Conservation (phyloP, 2,113 vertebrate species). For the Strigops habroptila region DNA sequence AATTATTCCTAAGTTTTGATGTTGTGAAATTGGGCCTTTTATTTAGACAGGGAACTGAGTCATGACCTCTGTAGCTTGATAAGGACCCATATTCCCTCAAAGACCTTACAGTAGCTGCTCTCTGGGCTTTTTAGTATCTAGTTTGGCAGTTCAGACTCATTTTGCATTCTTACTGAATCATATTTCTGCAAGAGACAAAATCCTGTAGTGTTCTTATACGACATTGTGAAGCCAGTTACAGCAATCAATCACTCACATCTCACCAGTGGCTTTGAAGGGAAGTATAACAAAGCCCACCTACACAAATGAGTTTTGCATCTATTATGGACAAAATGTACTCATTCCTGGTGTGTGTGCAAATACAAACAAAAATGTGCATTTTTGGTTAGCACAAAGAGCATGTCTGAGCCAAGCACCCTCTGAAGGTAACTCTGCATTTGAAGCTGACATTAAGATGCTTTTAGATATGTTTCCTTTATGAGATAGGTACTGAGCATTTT, state of each 20-base stretch:
- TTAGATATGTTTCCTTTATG: not conserved
- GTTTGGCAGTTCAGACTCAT: not conserved
- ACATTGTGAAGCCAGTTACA: not conserved
- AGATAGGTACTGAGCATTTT: not conserved
- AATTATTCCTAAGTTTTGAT: not conserved
- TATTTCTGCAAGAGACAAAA: constrained; percentile 9
- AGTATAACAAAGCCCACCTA: not conserved
- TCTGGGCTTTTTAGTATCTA: not conserved
- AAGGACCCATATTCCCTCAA: not conserved
- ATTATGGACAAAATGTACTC: not conserved
- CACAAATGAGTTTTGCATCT: not conserved
- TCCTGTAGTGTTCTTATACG: not conserved
- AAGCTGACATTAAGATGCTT: not conserved
- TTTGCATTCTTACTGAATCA: not conserved
- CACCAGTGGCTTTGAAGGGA: not conserved
- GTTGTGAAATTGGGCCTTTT: not conserved
- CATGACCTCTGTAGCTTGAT: not conserved
- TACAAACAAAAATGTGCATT: not conserved
- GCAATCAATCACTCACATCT: not conserved
- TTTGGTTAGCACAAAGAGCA: not conserved
- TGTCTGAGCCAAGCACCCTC: not conserved
- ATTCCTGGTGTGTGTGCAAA: not conserved
- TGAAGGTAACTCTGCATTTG: not conserved
- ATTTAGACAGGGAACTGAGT: not conserved
- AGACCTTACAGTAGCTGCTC: not conserved